Base-by-base conservation (phyloP, 1,140 invertebrate species). In the Dreissena rostriformis region DNA sequence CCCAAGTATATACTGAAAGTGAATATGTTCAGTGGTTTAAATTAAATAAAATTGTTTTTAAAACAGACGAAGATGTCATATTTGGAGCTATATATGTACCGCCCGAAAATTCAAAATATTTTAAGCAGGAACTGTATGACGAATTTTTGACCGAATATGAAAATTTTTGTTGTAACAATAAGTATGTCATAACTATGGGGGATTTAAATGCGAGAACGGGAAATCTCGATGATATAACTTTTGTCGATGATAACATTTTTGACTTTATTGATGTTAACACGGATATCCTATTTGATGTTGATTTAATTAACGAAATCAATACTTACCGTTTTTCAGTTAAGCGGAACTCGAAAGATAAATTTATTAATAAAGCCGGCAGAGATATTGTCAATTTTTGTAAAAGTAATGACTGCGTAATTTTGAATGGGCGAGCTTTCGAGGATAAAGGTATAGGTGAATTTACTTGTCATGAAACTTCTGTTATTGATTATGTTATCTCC, bases 21-120 rank as follows among this genome's bases (percentile, higher is more conserved):
- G 29, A 72, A 72, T 72, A 72, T 72, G 70, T 72, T 49, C 70
- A 72, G 29, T 72, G 70, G 29, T 72, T 72, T 22, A 72, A 72
- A 39, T 17, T 72, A 28, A 15, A 39, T 39, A 72, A 72, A 72
- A 26, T 15, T 67, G 12, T 67, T n/a, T 28, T 67, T 14, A 67
- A 67, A 15, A 67, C 66, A 12, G 19, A 39, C 14, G 29, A 72
- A 72, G 70, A 72, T 39, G 29, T 72, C 22, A 28, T 26, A 17
- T 72, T 49, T 26, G 70, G 70, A 15, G 22, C 70, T 8, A 39
- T 72, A 24, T 72, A 72, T 72, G 26, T 67, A 29, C 70, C 70
- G 8, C 70, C 70, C 15, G 29, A 72, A 24, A 72, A 39, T 67
- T 22, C 26, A 22, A 67, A 67, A 28, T 67, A 67, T 67, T 67